These are phyloP conservation scores for Batillaria attramentaria DNA, from an alignment of 1,140 invertebrate species.

Conservation along the genomic window DNA sequence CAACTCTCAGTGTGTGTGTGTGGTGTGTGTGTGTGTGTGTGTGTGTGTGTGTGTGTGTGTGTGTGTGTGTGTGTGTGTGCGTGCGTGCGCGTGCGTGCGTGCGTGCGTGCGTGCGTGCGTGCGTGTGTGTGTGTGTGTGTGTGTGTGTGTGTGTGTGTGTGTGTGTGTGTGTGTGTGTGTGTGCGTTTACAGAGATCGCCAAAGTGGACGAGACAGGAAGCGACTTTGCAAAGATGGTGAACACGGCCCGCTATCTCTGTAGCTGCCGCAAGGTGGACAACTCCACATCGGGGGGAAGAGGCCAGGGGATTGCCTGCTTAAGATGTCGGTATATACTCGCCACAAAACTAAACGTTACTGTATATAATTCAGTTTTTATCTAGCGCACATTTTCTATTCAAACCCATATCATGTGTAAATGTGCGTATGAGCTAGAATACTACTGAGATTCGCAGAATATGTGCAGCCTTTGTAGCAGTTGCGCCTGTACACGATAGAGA, in stretches of 20 bases:
- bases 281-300: no score
- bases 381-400: no score
- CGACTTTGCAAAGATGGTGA: no score
- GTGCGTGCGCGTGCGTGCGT: background rate
- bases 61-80: background rate
- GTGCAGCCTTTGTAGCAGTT: background rate
- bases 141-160: background rate
- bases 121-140: conserved; percentile 7
- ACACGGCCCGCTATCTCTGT: background rate
- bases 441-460: no score
- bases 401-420: no score
- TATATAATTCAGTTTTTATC: no score
- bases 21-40: background rate
- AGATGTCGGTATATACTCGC: no score
- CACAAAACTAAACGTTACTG: no score
- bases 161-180: background rate
- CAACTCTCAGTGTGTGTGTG: background rate
- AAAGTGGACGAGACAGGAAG: no score
- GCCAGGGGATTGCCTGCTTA: conserved; percentile 1
- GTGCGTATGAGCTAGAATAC: no score
- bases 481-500: background rate
- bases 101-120: background rate
- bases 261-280: no score
- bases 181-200: no score
- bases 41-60: background rate